phyloP scores from a whole-genome alignment of 2,888 invertebrate genomes.

The Drosophila emarginata region DNA sequence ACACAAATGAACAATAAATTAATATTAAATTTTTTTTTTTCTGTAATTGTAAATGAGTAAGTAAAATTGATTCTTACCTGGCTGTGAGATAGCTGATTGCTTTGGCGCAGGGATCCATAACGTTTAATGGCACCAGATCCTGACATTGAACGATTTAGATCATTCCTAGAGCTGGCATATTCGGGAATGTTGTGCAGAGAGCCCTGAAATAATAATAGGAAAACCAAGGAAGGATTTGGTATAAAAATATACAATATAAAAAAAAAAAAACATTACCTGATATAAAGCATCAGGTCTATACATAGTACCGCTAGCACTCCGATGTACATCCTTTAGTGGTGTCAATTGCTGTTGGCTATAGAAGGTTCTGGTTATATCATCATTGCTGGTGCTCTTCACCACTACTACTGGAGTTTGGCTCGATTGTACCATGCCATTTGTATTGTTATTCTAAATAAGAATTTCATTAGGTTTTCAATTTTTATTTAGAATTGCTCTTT shows the following conservation, averaged over 20 bases:
- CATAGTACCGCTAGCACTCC: constrained; percentile 89
- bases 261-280: constrained; percentile 88
- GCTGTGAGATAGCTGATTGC: constrained; percentile 64
- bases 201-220: constrained; percentile 78
- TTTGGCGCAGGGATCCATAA: constrained; percentile 82
- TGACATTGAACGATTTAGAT: constrained; percentile 80
- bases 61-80: constrained; percentile 60
- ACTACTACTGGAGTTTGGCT: constrained; percentile 54
- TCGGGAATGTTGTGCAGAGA: constrained; percentile 84
- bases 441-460: constrained; percentile 67
- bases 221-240: no score
- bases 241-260: no score
- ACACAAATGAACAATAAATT: neutral
- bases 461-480: neutral
- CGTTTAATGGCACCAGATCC: constrained; percentile 75
- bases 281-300: constrained; percentile 94
- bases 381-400: constrained; percentile 70
- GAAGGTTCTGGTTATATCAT: constrained; percentile 84
- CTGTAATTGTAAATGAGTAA: no score
- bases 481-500: no score
- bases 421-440: constrained; percentile 57
- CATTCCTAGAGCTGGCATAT: constrained; percentile 83
- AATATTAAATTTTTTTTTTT: neutral
- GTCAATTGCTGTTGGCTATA: constrained; percentile 86
- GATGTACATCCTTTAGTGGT: constrained; percentile 67